Conservation (phyloP, 2,888 invertebrate genomes). For the Dilophus febrilis region DNA sequence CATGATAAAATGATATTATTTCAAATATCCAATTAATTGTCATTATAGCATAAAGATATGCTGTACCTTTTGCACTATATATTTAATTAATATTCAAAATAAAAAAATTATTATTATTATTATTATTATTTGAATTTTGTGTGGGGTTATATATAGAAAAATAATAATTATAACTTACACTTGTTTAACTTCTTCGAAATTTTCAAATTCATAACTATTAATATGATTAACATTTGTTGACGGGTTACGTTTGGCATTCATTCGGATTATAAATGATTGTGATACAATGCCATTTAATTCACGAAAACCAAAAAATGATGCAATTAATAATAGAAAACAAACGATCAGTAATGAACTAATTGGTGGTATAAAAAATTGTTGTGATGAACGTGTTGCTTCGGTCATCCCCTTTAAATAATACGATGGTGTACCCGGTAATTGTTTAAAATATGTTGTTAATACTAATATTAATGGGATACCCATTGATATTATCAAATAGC, state of each 20-base stretch:
- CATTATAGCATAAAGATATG: slow-evolving; percentile 44
- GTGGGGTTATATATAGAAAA: no score
- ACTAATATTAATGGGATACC: slow-evolving; percentile 22
- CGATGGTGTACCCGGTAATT: slow-evolving; percentile 27
- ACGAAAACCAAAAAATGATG: slow-evolving; percentile 26
- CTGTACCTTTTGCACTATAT: slow-evolving; percentile 24
- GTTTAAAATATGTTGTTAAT: slow-evolving; percentile 21
- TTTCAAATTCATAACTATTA: not conserved
- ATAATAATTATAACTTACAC: not conserved
- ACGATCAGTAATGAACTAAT: slow-evolving; percentile 20
- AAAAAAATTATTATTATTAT: no score
- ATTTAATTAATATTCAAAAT: no score
- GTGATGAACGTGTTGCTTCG: slow-evolving; percentile 26
- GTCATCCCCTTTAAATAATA: slow-evolving; percentile 27
- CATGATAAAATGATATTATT: slow-evolving; percentile 38
- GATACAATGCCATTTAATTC: slow-evolving; percentile 15
- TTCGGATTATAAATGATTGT: not conserved
- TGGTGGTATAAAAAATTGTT: slow-evolving; percentile 28
- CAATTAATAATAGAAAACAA: slow-evolving; percentile 20
- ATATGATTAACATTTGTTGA: no score
- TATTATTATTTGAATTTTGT: no score
- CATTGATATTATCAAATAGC: slow-evolving; percentile 14
- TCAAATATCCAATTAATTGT: slow-evolving; percentile 55
- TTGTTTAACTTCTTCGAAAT: slow-evolving; percentile 1
- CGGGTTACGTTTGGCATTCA: no score